These are phyloP conservation scores for Pseudopodoces humilis DNA, from an alignment of 2,113 vertebrate genomes.

Conservation along the genomic window DNA sequence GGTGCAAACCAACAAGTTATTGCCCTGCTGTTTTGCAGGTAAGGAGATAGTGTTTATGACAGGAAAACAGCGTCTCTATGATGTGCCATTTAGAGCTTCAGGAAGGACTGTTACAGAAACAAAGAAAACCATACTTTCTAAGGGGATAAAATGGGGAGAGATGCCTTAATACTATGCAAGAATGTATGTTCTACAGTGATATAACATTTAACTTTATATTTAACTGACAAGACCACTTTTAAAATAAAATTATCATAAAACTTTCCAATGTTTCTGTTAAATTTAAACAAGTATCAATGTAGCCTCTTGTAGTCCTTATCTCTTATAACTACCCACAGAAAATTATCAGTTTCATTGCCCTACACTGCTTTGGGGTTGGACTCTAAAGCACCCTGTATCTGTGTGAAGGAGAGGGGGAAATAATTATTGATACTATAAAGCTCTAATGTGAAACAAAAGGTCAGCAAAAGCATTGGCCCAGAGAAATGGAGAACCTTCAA, in stretches of 20 bases:
- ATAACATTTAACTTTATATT: not conserved
- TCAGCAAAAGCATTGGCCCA: not conserved
- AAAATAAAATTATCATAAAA: not conserved
- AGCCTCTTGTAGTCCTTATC: not conserved
- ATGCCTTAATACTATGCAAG: not conserved
- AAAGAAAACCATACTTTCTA: not conserved
- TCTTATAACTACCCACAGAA: not conserved
- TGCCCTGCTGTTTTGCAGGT: not conserved
- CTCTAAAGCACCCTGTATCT: too few relatives aligned
- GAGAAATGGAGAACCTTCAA: not conserved
- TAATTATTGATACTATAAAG: rapidly evolving
- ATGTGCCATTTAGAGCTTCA: not conserved
- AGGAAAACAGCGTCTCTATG: not conserved
- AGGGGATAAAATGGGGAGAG: not conserved
- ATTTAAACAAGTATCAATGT: not conserved
- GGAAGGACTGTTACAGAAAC: not conserved
- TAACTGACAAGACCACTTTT: not conserved
- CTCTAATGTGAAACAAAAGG: not conserved
- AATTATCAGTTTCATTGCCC: not conserved
- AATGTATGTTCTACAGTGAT: not conserved
- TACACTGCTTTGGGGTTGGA: not conserved
- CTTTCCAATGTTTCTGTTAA: not conserved
- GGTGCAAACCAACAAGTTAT: not conserved
- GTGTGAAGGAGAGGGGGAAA: not conserved
- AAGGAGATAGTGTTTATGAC: not conserved